These are phyloP conservation scores for Sylvicapra grimmia DNA, from an alignment of 2,113 vertebrate genomes.

Conservation along the genomic window DNA sequence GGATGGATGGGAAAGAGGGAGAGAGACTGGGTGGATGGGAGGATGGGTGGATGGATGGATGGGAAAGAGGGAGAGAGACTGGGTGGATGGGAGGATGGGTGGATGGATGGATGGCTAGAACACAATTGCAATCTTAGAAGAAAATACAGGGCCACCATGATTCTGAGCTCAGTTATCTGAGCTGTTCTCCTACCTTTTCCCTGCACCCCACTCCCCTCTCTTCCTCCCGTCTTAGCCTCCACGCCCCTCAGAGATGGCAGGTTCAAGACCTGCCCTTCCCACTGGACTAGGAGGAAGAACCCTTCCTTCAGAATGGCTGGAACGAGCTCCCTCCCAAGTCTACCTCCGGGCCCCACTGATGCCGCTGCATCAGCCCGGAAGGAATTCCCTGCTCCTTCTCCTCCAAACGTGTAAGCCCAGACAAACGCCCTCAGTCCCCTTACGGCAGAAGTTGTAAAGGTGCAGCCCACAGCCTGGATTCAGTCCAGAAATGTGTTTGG, in stretches of 20 bases:
- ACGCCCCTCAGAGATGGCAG: accelerated
- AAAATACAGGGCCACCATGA: neutral
- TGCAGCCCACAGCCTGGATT: too few species aligned
- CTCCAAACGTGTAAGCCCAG: neutral
- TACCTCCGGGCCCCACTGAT: accelerated
- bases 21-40: too few species aligned
- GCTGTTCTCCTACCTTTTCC: too few species aligned
- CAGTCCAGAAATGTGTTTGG: neutral
- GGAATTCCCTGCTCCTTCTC: neutral
- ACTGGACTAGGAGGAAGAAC: neutral
- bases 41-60: too few species aligned
- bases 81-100: too few species aligned
- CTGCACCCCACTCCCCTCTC: neutral
- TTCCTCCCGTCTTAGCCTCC: neutral
- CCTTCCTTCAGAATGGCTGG: neutral
- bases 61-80: too few species aligned
- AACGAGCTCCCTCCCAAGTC: neutral
- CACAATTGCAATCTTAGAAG: neutral
- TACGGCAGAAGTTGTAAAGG: too few species aligned
- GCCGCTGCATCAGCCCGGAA: neutral
- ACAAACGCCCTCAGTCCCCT: accelerated
- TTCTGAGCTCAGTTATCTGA: neutral
- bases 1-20: neutral
- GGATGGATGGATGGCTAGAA: too few species aligned
- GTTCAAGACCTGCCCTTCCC: neutral